phyloP scores from a whole-genome alignment of 2,888 invertebrate species.

The Hirudinaria manillensis region DNA sequence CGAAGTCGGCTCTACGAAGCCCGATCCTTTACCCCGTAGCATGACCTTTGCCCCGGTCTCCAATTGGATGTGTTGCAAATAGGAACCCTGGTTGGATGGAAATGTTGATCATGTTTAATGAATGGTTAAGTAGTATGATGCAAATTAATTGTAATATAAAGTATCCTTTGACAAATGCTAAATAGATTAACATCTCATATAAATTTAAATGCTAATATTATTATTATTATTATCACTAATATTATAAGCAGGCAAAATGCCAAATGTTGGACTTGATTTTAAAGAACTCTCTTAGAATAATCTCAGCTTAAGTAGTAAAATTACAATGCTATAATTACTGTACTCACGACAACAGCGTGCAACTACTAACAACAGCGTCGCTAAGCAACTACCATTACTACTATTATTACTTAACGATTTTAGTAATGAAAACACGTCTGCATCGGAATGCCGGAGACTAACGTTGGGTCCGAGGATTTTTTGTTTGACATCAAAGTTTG shows the following conservation, averaged over 20 bases:
- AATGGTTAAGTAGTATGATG: background rate
- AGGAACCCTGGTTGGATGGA: constrained; percentile 45
- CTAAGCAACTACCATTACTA: too few species aligned
- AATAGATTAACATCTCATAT: background rate
- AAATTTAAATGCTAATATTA: background rate
- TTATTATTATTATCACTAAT: too few species aligned
- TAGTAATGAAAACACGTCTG: too few species aligned
- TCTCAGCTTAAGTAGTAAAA: too few species aligned
- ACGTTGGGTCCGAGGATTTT: constrained; percentile 64
- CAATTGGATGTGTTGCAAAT: constrained; percentile 70
- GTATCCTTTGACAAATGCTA: background rate
- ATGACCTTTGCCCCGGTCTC: constrained; percentile 74
- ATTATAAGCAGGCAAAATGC: too few species aligned
- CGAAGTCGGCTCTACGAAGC: constrained; percentile 60
- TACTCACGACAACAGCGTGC: too few species aligned
- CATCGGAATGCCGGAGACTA: constrained; percentile 38
- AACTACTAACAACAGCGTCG: too few species aligned
- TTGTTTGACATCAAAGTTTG: constrained; percentile 69
- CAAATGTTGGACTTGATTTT: too few species aligned
- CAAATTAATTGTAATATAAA: background rate
- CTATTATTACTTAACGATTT: too few species aligned
- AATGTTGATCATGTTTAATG: background rate
- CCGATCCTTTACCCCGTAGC: constrained; percentile 66
- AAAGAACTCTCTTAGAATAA: too few species aligned
- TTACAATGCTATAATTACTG: too few species aligned